Percentiles rank a stretch among this genome's conserved stretches.
phyloP scores from a whole-genome alignment of 1,140 invertebrate genomes.

The Eurytemora carolleeae region DNA sequence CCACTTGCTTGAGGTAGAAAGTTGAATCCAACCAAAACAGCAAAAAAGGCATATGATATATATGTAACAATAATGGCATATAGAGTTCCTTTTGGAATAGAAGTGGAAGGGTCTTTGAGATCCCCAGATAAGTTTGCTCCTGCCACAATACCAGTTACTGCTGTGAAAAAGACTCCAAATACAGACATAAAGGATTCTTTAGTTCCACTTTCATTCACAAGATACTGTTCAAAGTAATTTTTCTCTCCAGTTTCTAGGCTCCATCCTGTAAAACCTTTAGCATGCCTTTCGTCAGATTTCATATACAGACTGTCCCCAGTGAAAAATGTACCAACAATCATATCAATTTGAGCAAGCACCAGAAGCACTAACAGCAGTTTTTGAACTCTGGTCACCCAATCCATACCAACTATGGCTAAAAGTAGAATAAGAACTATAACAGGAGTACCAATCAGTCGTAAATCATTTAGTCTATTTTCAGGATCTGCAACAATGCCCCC shows the following conservation, averaged over 20 bases:
- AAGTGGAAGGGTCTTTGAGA: conserved; percentile 56
- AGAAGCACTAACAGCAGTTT: conserved; percentile 65
- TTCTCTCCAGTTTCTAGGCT: conserved; percentile 35
- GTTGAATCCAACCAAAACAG: background rate
- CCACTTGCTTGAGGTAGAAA: background rate
- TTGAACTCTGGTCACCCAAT: conserved; percentile 44
- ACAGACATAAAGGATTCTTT: conserved; percentile 65
- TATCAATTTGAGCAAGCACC: conserved; percentile 66
- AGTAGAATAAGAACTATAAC: conserved; percentile 52
- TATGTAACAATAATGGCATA: conserved; percentile 56
- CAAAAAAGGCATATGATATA: conserved; percentile 49
- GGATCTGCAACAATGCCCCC: conserved; percentile 16
- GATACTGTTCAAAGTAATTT: background rate
- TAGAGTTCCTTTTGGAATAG: conserved; percentile 72
- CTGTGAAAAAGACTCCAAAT: conserved; percentile 89
- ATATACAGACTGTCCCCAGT: too few species aligned
- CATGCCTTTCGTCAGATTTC: conserved; percentile 34
- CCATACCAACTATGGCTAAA: conserved; percentile 71
- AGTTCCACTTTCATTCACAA: background rate
- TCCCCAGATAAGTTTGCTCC: conserved; percentile 51
- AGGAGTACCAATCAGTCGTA: conserved; percentile 49
- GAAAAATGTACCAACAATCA: conserved; percentile 62
- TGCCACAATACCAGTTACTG: too few species aligned
- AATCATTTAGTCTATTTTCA: conserved; percentile 48
- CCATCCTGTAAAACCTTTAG: conserved; percentile 73